These are phyloP conservation scores for Tridacna gigas DNA, from an alignment of 2,888 invertebrate species.

Conservation along the genomic window DNA sequence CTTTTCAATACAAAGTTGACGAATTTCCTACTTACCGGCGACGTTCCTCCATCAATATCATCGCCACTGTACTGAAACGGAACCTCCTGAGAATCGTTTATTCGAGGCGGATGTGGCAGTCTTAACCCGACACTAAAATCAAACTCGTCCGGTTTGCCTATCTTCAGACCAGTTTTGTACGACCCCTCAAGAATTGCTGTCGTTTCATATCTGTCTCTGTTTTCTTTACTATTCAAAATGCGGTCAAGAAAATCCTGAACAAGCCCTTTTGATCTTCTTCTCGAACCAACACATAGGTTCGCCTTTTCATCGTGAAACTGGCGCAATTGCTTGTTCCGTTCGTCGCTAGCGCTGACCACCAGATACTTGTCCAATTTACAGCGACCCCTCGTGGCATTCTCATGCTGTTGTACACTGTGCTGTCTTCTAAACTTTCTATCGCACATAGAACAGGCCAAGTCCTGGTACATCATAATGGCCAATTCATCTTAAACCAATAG, in stretches of 20 bases:
- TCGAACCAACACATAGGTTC: not conserved
- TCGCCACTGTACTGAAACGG: not conserved
- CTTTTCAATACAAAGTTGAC: too few species aligned
- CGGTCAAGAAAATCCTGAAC: not conserved
- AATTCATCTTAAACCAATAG: too few species aligned
- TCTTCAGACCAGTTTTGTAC: constrained; percentile 9
- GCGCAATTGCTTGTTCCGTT: not conserved
- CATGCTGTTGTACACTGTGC: not conserved
- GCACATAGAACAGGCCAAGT: not conserved
- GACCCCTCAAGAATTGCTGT: constrained; percentile 17
- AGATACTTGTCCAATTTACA: not conserved
- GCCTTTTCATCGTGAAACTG: not conserved
- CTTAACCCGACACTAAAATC: constrained; percentile 19
- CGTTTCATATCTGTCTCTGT: not conserved
- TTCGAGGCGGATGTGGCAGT: not conserved
- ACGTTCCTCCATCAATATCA: not conserved
- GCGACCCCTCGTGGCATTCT: not conserved
- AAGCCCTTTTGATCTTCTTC: constrained; percentile 1
- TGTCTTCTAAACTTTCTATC: not conserved
- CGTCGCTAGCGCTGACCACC: not conserved
- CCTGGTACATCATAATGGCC: not conserved
- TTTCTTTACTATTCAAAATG: not conserved
- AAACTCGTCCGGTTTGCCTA: constrained; percentile 32
- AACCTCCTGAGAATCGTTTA: not conserved
- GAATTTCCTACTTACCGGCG: not conserved